Evolutionary conservation across 2,113 vertebrate genomes (phyloP).

Genomic region (Gopherus flavomarginatus): DNA sequence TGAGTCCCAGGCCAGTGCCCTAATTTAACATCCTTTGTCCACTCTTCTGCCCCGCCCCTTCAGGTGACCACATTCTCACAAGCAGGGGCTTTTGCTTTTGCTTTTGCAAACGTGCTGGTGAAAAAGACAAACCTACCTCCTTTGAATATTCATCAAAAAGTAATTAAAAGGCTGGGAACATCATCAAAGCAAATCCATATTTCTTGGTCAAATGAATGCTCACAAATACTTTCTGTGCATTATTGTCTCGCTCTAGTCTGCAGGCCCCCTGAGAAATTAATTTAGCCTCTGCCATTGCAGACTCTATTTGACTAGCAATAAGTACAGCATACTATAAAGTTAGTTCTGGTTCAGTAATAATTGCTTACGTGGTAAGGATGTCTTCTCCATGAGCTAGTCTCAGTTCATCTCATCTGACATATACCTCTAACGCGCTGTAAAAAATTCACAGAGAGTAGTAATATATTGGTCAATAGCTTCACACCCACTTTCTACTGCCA

Average conservation of each 20-base stretch:
- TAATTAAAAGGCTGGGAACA: not conserved
- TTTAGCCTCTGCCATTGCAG: conserved; percentile 48
- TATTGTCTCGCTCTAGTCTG: conserved; percentile 55
- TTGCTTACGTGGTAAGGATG: conserved; percentile 62
- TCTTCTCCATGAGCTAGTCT: conserved; percentile 54
- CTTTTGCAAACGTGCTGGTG: not conserved
- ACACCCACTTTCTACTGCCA: not conserved
- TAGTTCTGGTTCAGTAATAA: conserved; percentile 48
- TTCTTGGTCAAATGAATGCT: conserved; percentile 1
- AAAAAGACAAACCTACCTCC: not conserved
- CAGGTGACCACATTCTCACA: rapidly evolving
- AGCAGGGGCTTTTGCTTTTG: not conserved
- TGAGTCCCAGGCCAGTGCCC: not conserved
- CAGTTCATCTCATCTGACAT: conserved; percentile 16
- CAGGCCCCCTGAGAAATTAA: conserved; percentile 56
- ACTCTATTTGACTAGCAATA: conserved; percentile 52
- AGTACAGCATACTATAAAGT: conserved; percentile 39
- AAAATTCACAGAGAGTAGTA: conserved; percentile 2
- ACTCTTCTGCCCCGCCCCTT: rapidly evolving
- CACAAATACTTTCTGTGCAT: not conserved
- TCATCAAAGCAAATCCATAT: conserved; percentile 38
- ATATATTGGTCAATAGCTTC: conserved; percentile 21
- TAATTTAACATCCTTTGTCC: not conserved
- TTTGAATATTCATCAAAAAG: not conserved
- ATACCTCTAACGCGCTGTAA: conserved; percentile 5